Percentiles rank a stretch among this genome's conserved stretches.
phyloP scores from a whole-genome alignment of 2,888 invertebrate genomes.

The Acanthococcus lagerstroemiae region DNA sequence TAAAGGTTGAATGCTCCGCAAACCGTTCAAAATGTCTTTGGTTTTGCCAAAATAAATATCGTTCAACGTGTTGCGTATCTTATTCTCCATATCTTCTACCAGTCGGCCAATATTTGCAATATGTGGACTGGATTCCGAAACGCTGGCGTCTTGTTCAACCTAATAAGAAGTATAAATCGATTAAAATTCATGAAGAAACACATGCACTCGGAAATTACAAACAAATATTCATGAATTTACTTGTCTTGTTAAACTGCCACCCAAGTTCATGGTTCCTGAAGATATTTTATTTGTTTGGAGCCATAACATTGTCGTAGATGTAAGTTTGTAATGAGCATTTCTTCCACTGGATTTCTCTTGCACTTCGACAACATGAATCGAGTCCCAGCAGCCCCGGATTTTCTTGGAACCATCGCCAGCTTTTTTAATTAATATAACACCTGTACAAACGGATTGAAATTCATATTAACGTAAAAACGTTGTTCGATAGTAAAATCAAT shows the following conservation, averaged over 20 bases:
- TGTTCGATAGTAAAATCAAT: too few species aligned
- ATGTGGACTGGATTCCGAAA: slow-evolving; percentile 89
- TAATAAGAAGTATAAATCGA: slow-evolving; percentile 41
- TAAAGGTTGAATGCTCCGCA: slow-evolving; percentile 71
- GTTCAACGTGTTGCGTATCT: slow-evolving; percentile 94
- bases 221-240: slow-evolving; percentile 43
- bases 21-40: slow-evolving; percentile 91
- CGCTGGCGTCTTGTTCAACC: slow-evolving; percentile 82
- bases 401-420: slow-evolving; percentile 96
- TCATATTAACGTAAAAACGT: too few species aligned
- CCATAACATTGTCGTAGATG: slow-evolving; percentile 99
- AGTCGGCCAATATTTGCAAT: slow-evolving; percentile 97
- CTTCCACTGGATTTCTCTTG: slow-evolving; percentile 90
- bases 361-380: slow-evolving; percentile 98
- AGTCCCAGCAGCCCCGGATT: slow-evolving; percentile 99
- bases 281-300: slow-evolving; percentile 92
- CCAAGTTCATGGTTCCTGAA: slow-evolving; percentile 97
- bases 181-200: not conserved
- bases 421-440: slow-evolving; percentile 97
- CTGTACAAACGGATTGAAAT: too few species aligned
- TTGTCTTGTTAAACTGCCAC: slow-evolving; percentile 95
- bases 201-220: too few species aligned
- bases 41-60: slow-evolving; percentile 99
- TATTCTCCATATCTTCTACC: slow-evolving; percentile 99
- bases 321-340: slow-evolving; percentile 94